These are phyloP conservation scores for Limnodromus scolopaceus DNA, from an alignment of 2,797 vertebrate genomes.

Conservation along the genomic window DNA sequence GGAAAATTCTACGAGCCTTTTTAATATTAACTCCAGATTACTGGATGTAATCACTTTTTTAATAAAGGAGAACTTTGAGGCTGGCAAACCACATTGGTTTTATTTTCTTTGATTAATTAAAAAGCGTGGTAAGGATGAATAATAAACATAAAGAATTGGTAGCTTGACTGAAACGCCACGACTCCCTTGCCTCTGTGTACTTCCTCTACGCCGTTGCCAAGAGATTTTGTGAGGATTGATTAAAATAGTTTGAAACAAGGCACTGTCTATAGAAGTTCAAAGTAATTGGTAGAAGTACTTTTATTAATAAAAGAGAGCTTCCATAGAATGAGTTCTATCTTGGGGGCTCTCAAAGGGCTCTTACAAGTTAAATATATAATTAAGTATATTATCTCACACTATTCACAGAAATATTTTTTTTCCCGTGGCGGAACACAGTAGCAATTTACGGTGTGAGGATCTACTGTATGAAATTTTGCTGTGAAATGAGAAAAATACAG, in stretches of 20 bases:
- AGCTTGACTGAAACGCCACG: not conserved
- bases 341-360: slow-evolving; percentile 43
- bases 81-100: not conserved
- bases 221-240: slow-evolving; percentile 65
- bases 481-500: not conserved
- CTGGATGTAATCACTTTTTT: slow-evolving; percentile 39
- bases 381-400: slow-evolving; percentile 38
- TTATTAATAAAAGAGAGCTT: slow-evolving; percentile 60
- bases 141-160: slow-evolving; percentile 39
- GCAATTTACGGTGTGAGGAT: not conserved
- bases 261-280: slow-evolving; percentile 50
- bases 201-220: slow-evolving; percentile 25
- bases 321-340: slow-evolving; percentile 48
- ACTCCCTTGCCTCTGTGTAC: not conserved
- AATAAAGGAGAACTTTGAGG: slow-evolving; percentile 31
- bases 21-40: slow-evolving; percentile 42
- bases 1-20: slow-evolving; percentile 23
- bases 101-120: slow-evolving; percentile 58
- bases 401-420: not conserved
- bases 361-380: slow-evolving; percentile 67
- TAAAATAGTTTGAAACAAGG: slow-evolving; percentile 62
- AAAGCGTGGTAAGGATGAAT: slow-evolving; percentile 20
- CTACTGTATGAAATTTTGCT: not conserved
- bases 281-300: slow-evolving; percentile 59
- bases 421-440: not conserved